phyloP scores from a whole-genome alignment of 30 jellyfish, hydroid and myxozoan genomes.

The Turritopsis rubra region DNA sequence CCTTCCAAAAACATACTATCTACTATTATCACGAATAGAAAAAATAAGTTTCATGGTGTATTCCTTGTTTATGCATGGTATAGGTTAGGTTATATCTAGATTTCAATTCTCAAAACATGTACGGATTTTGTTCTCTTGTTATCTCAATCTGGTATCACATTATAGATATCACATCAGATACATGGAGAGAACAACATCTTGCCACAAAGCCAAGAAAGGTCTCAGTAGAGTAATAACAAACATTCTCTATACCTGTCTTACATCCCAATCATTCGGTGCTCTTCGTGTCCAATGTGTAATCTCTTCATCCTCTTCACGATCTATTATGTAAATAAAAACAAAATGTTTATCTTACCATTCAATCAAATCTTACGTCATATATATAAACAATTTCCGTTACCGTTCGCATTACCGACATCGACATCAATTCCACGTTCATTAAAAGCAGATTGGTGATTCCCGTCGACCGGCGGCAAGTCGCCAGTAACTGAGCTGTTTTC shows the following conservation, averaged over 20 bases:
- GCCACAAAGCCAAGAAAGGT: no score
- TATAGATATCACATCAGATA: no score
- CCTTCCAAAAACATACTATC: no score
- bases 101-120: no score
- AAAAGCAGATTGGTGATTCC: not conserved
- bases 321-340: not conserved
- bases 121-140: no score
- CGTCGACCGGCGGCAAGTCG: not conserved
- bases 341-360: not conserved
- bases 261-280: slow-evolving; percentile 84
- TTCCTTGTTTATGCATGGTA: no score
- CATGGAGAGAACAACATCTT: no score
- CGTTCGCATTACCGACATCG: not conserved
- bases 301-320: slow-evolving; percentile 8
- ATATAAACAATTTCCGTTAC: not conserved
- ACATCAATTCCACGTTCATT: slow-evolving; percentile 29
- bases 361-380: not conserved
- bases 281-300: slow-evolving; percentile 48
- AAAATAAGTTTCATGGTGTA: no score
- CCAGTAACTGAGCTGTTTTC: not conserved
- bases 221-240: no score
- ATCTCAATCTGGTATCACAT: no score
- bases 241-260: slow-evolving; percentile 62
- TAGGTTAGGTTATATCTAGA: no score
- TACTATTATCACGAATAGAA: no score